phyloP scores from a whole-genome alignment of 2,888 invertebrate species.

The Limenitis camilla region DNA sequence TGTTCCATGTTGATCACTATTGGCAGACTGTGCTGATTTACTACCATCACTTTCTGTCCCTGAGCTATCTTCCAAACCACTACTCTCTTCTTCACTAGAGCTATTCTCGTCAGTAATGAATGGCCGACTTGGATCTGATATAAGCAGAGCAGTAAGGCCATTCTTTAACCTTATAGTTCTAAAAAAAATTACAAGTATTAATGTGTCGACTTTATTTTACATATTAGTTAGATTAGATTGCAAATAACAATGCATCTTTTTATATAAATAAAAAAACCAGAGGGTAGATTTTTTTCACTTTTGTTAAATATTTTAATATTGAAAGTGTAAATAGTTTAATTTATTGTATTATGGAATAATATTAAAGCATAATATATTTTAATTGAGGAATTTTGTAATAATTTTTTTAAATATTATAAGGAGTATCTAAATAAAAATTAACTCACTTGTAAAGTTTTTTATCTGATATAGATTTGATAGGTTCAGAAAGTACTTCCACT shows the following conservation, averaged over 20 bases:
- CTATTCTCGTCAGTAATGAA: slow-evolving; percentile 34
- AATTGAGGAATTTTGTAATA: background rate
- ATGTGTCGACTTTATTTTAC: background rate
- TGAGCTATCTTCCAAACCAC: slow-evolving; percentile 45
- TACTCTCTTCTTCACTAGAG: slow-evolving; percentile 53
- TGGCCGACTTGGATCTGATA: slow-evolving; percentile 76
- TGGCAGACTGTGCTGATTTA: slow-evolving; percentile 45
- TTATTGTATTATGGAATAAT: no score
- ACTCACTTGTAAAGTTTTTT: slow-evolving; percentile 84
- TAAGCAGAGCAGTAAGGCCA: slow-evolving; percentile 81
- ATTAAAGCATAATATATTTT: no score
- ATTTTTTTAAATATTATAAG: background rate
- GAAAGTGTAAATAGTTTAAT: no score
- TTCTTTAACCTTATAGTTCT: slow-evolving; percentile 80
- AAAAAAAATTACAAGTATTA: slow-evolving; percentile 21
- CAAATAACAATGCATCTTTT: no score
- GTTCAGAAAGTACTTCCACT: slow-evolving; percentile 67
- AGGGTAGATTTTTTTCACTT: no score
- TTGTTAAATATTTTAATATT: no score
- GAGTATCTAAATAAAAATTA: background rate
- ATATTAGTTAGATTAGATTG: no score
- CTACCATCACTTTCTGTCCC: slow-evolving; percentile 62
- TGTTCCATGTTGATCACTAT: slow-evolving; percentile 52
- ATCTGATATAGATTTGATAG: slow-evolving; percentile 83
- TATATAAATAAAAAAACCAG: no score